Evolutionary conservation across 1,140 invertebrate species (phyloP), one percentile per base, ranked within the genome.

Genomic region (Oncopodura yosiiana): DNA sequence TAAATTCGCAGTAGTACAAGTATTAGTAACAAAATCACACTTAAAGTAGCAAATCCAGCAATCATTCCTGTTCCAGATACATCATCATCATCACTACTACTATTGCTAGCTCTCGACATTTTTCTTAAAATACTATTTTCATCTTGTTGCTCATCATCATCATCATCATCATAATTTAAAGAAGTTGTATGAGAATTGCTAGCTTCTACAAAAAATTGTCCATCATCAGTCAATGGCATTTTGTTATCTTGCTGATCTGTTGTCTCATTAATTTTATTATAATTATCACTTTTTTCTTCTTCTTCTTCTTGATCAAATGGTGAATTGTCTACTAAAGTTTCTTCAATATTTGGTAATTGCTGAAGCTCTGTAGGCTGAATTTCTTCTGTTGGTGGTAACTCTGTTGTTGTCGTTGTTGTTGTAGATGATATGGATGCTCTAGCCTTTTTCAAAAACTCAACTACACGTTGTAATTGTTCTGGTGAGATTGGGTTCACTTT

Each of bases 181-280:
- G 50, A 41, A 18, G 43, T 11, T 9, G 41, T 21, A 16, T 29
- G 41, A 37, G 43, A 19, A 3, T 30, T 16, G 2, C 26, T 36
- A 12, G 46, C 29, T 19, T 56, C 54, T 11, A 44, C 54, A 39
- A 51, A 56, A 8, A 56, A 56, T n/a, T 49, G 38, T 23, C 30
- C 36, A 6, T 51, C 49, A n/a, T 36, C 30, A 18, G 37, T 43
- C 14, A 43, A 23, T 8, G 54, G 46, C 54, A 56, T 56, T 36
- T 50, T 49, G 8, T 16, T 27, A 8, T 19, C 38, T 21, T 34
- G 30, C 6, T 34, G 6, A 14, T 8, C 30, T 8, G 6, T 34
- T 5, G 8, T 19, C 5, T 41, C 38, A 41, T 6, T 19, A 8
- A 11, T 6, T 14, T 5, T 11, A 19, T 8, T 34, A n/a, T 34